These are phyloP conservation scores for Plectropomus leopardus DNA, from an alignment of 2,113 vertebrate genomes.

Conservation along the genomic window DNA sequence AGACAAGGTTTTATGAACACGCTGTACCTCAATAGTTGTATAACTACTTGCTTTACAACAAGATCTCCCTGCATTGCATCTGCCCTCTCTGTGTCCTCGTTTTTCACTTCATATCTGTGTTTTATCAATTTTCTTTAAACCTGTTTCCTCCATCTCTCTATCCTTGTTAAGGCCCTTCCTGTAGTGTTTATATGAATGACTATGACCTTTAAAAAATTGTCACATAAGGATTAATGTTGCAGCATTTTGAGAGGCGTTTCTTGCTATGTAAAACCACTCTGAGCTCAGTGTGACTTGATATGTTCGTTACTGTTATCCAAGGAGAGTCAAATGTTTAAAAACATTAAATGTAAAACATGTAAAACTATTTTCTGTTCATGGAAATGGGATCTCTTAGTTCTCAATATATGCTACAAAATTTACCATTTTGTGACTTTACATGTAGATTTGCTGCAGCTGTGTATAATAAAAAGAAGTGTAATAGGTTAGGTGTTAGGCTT, in stretches of 20 bases:
- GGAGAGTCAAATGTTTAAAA: constrained; percentile 33
- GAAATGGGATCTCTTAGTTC: not conserved
- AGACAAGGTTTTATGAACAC: constrained; percentile 1
- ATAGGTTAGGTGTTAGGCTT: no score
- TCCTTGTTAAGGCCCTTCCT: not conserved
- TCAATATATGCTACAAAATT: not conserved
- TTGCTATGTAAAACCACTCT: constrained; percentile 34
- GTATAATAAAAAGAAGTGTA: not conserved
- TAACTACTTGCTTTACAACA: constrained; percentile 17
- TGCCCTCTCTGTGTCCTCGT: constrained; percentile 20
- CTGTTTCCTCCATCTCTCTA: not conserved
- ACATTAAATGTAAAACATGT: constrained; percentile 6
- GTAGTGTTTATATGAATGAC: not conserved
- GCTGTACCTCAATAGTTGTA: constrained; percentile 5
- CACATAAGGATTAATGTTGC: constrained; percentile 31
- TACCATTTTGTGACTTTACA: not conserved
- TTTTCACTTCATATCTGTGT: constrained; percentile 1
- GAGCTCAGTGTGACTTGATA: constrained; percentile 7
- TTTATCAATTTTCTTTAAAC: constrained; percentile 1
- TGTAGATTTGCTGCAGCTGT: not conserved
- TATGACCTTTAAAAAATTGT: constrained; percentile 4
- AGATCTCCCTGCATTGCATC: constrained; percentile 24
- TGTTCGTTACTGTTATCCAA: constrained; percentile 18
- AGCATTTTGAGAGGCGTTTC: constrained; percentile 36
- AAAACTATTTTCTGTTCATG: constrained; percentile 1